A percentile compares a stretch with the other conserved stretches of the same genome.
Evolutionary conservation across 2,797 vertebrate genomes (phyloP).

Genomic region (Tokudaia muenninki): DNA sequence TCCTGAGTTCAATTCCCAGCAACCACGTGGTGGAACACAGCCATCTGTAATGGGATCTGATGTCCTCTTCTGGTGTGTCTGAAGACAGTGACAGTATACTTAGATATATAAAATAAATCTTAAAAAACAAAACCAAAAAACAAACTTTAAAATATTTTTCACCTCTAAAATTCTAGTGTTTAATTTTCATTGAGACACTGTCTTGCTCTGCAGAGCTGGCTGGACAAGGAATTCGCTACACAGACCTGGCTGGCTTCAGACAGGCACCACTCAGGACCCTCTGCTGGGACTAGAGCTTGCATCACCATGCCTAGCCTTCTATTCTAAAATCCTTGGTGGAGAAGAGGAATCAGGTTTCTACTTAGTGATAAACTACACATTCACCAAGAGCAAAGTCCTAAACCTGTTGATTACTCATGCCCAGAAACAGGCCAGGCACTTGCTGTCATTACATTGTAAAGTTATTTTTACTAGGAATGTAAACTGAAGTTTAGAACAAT

Average conservation of each 20-base stretch:
- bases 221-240: not conserved
- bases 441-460: not conserved
- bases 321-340: not conserved
- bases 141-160: not conserved
- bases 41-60: too few species aligned
- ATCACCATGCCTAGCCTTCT: not conserved
- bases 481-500: not conserved
- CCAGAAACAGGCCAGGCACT: not conserved
- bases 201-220: not conserved
- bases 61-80: too few species aligned
- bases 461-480: not conserved
- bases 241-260: not conserved
- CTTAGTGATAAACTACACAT: too few species aligned
- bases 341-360: not conserved
- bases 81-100: too few species aligned
- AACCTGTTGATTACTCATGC: not conserved
- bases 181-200: not conserved
- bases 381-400: not conserved
- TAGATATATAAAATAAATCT: too few species aligned
- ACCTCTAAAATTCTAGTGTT: not conserved
- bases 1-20: too few species aligned
- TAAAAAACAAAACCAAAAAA: not conserved
- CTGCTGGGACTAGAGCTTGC: not conserved
- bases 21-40: too few species aligned
- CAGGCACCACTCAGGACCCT: not conserved